Percentiles rank a stretch among this genome's conserved stretches.
phyloP scores from a whole-genome alignment of 2,797 vertebrate species.

The Muraenolepis orangiensis region DNA sequence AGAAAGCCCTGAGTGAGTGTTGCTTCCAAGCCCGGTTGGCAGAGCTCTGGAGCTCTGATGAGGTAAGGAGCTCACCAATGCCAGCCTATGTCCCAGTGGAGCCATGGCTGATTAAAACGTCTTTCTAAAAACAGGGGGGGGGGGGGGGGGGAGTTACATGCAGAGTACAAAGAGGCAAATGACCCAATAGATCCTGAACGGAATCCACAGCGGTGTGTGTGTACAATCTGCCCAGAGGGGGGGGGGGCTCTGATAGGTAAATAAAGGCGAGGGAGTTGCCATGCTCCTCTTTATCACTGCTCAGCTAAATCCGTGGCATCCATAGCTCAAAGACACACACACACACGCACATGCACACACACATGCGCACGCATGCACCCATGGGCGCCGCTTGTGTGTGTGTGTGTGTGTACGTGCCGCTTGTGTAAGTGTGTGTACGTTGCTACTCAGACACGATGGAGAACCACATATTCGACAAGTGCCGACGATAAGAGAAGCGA shows the following conservation, averaged over 20 bases:
- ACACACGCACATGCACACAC: not conserved
- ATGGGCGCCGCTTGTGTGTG: constrained; percentile 13
- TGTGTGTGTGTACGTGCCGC: constrained; percentile 9
- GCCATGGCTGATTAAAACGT: constrained; percentile 70
- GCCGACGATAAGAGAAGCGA: constrained; percentile 5
- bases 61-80: constrained; percentile 66
- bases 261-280: constrained; percentile 28
- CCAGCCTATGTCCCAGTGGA: constrained; percentile 60
- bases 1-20: constrained; percentile 71
- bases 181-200: constrained; percentile 51
- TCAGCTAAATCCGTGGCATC: constrained; percentile 23
- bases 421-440: not conserved
- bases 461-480: constrained; percentile 29
- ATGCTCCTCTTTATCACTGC: constrained; percentile 15
- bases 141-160: no score
- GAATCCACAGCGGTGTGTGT: constrained; percentile 50
- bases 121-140: no score
- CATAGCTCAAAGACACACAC: constrained; percentile 26
- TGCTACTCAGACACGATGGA: not conserved
- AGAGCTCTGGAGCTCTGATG: constrained; percentile 69
- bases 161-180: constrained; percentile 53
- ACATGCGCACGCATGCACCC: constrained; percentile 3
- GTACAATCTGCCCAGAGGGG: constrained; percentile 46
- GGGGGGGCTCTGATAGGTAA: constrained; percentile 18
- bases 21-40: constrained; percentile 72